Evolutionary conservation across 1,140 invertebrate genomes (phyloP), one percentile per base, ranked within the genome.

Genomic region (Trinorchestia longiramus): DNA sequence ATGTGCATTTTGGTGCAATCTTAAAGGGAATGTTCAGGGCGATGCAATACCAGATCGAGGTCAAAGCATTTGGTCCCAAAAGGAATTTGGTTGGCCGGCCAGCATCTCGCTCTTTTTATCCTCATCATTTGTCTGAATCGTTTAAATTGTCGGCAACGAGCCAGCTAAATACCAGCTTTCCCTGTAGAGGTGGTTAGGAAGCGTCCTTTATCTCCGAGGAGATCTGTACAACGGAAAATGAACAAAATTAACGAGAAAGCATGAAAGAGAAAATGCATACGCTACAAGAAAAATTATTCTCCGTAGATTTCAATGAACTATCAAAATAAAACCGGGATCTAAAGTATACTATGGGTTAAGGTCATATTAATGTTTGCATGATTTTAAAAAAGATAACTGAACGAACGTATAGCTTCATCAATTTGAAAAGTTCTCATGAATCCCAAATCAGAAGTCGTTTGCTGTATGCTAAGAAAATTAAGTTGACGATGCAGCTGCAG

Each of bases 71-170:
- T 43, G 43, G 92, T 45, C 47, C 44, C 43, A 6, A 6, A 90
- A 43, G 92, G 43, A 94, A 45, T 94, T 94, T 45, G 44, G 43
- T 45, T 94, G 92, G 43, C 44, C 4, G 44, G 43, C 28, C 92
- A 45, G 40, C 4, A 40, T 43, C 36, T 43, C 92, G 40, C 43
- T 0, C 43, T 94, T 94, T 94, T 94, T 94, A 42, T 94, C 92
- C 92, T 94, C 92, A 94, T 94, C 44, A 45, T 94, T 94, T 94
- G 92, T 44, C 44, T 45, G 92, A 94, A 94, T 94, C 92, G 92
- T 43, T 94, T 94, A 94, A 94, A 94, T 43, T 94, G 92, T 47
- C 92, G 92, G 92, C 92, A 94, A 47, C 44, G 92, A 94, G 40
- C 92, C 36, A 94, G 92, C 92, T 94, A 94, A 94, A 45, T 44